phyloP scores from a whole-genome alignment of 2,113 vertebrate genomes.

The Sander vitreus region DNA sequence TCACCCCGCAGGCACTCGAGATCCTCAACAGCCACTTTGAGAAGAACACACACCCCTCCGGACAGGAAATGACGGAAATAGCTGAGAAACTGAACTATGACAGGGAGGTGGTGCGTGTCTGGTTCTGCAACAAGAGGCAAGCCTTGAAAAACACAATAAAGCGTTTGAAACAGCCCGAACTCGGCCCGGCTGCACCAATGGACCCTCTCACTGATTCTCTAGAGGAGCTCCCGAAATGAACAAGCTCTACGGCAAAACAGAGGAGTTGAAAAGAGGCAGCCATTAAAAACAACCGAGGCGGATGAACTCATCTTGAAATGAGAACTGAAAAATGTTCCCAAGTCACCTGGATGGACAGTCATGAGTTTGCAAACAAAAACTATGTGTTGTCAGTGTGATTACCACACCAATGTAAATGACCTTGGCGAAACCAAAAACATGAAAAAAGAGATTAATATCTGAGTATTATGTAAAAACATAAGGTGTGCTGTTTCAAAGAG shows the following conservation, averaged over 20 bases:
- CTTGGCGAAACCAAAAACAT: constrained; percentile 87
- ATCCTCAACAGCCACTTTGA: constrained; percentile 99
- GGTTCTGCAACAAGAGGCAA: constrained; percentile 99
- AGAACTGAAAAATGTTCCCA: constrained; percentile 82
- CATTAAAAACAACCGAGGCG: constrained; percentile 51
- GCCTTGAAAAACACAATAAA: constrained; percentile 99
- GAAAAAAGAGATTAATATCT: constrained; percentile 73
- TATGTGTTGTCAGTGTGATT: constrained; percentile 87
- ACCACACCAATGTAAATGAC: constrained; percentile 90
- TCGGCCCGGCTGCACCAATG: constrained; percentile 86
- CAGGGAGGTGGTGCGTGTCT: constrained; percentile 98
- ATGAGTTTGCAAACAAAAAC: constrained; percentile 78
- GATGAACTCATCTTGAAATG: constrained; percentile 75
- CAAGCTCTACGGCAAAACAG: constrained; percentile 18
- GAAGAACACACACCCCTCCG: constrained; percentile 99
- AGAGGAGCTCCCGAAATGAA: constrained; percentile 92
- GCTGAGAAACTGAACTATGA: constrained; percentile 99
- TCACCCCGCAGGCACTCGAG: constrained; percentile 99
- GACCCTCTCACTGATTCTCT: constrained; percentile 94
- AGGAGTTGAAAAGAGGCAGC: constrained; percentile 56
- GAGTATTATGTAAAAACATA: constrained; percentile 73
- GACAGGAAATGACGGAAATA: constrained; percentile 99
- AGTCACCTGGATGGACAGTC: constrained; percentile 81
- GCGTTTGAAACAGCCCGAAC: constrained; percentile 97
- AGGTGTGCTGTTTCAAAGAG: constrained; percentile 86